phyloP scores from a whole-genome alignment of 2,888 invertebrate genomes.

The Eristalis arbustorum region DNA sequence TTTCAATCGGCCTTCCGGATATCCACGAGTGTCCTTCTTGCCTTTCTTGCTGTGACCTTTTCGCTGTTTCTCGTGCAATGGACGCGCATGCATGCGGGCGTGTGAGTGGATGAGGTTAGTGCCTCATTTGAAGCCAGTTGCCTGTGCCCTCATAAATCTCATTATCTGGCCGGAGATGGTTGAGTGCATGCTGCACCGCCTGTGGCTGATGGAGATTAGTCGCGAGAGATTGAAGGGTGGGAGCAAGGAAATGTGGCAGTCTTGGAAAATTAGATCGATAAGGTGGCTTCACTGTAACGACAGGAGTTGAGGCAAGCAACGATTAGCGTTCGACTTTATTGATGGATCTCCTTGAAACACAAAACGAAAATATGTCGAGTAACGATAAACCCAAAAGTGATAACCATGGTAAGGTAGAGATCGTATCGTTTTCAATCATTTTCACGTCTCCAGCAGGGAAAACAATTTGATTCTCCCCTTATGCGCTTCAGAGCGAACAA shows the following conservation, averaged over 20 bases:
- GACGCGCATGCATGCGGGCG: not conserved
- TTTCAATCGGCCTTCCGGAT: constrained; percentile 11
- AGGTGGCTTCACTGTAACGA: no score
- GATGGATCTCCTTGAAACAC: no score
- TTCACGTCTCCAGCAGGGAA: not conserved
- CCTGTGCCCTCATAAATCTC: not conserved
- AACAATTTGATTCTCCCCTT: not conserved
- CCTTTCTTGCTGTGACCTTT: not conserved
- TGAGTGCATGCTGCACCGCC: not conserved
- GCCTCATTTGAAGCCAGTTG: not conserved
- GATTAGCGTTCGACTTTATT: no score
- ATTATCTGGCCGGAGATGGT: not conserved
- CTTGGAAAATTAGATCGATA: not conserved
- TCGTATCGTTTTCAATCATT: not conserved
- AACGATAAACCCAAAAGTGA: no score
- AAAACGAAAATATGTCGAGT: no score
- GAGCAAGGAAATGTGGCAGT: not conserved
- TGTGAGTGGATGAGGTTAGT: not conserved
- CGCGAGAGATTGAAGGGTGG: not conserved
- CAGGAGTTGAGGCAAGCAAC: no score
- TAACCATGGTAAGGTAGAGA: no score
- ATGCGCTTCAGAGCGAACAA: not conserved
- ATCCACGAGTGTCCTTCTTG: constrained; percentile 1
- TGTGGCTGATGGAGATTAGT: not conserved
- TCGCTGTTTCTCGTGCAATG: not conserved